phyloP scores from a whole-genome alignment of 2,888 invertebrate species.

The Priocnemis perturbator region DNA sequence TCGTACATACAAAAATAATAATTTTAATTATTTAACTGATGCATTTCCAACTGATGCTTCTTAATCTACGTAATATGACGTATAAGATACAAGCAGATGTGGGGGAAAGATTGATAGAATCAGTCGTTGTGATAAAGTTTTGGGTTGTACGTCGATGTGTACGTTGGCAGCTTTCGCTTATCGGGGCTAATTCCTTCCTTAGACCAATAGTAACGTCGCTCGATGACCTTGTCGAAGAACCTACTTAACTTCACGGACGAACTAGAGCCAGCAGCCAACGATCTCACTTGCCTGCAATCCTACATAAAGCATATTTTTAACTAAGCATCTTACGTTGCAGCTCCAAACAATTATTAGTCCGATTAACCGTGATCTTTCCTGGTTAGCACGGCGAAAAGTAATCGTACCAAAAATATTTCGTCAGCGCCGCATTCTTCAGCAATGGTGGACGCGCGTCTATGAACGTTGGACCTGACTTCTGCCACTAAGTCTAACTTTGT shows the following conservation, averaged over 20 bases:
- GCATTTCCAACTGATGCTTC: too few relatives aligned
- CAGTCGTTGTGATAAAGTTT: slow-evolving; percentile 78
- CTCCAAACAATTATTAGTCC: too few relatives aligned
- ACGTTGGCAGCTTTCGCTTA: slow-evolving; percentile 76
- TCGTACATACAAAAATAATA: too few relatives aligned
- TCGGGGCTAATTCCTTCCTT: slow-evolving; percentile 77
- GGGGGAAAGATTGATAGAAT: slow-evolving; percentile 5
- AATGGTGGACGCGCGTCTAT: slow-evolving; percentile 81
- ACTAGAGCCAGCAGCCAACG: slow-evolving; percentile 94
- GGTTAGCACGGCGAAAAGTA: not conserved
- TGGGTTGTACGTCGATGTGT: slow-evolving; percentile 77
- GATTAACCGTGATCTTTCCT: too few relatives aligned
- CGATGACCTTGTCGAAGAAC: slow-evolving; percentile 93
- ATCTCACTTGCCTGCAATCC: slow-evolving; percentile 82
- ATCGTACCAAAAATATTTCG: slow-evolving; percentile 87
- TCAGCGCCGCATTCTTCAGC: slow-evolving; percentile 96
- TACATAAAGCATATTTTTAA: slow-evolving; percentile 54
- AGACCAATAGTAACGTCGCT: slow-evolving; percentile 78
- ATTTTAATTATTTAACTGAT: too few relatives aligned
- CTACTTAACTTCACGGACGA: slow-evolving; percentile 94
- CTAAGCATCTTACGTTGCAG: not conserved
- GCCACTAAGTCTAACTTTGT: slow-evolving; percentile 93
- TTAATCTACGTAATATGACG: not conserved
- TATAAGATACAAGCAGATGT: not conserved
- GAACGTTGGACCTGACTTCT: slow-evolving; percentile 82